Evolutionary conservation across 2,113 vertebrate species (phyloP), one percentile per base, ranked within the genome.

Genomic region (Cyphomyrus plagiostoma): DNA sequence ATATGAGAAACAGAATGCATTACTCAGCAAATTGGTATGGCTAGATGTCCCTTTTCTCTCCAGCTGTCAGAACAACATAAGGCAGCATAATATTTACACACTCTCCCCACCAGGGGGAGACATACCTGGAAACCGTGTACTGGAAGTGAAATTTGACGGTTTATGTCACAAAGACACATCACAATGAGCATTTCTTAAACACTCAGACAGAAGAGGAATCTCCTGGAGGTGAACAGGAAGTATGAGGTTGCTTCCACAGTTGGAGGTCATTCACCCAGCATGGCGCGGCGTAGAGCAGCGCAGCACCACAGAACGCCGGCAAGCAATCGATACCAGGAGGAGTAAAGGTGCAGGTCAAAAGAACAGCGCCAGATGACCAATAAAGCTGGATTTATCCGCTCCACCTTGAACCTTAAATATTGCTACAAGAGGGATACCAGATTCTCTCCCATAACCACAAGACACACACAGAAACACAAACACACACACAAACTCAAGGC

Each of bases 361-460:
- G 52, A 91, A 89, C 89, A 90, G 19, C 35, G 89, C 89, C 91
- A 92, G 90, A 89, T 92, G 91, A 90, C 80, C 66, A 9, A 86
- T 84, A 91, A 91, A 92, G 39, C 89, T 83, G 91, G 91, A 93
- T 90, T 91, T 88, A 91, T 77, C 84, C 21, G 83, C 80, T 85
- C 49, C 53, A 52, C 83, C 88, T 45, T 66, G 26, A 52, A 88
- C 13, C 39, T 82, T 53, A 77, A 26, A 53, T 23, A 30, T 26
- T 30, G 70, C 5, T 77, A 39, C 30, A 35, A 74, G 66, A 74
- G 66, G 23, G 66, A 5, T 74, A 74, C 30, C n/a, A 17, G 13
- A 26, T 19, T n/a, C 13, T 50, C 82, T 23, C 46, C 35, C 46
- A 66, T 77, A 52, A 49, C 87, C 30, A 88, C 86, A 30, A 23